These are phyloP conservation scores for Phodopus roborovskii DNA, from an alignment of 2,113 vertebrate species.

Conservation along the genomic window DNA sequence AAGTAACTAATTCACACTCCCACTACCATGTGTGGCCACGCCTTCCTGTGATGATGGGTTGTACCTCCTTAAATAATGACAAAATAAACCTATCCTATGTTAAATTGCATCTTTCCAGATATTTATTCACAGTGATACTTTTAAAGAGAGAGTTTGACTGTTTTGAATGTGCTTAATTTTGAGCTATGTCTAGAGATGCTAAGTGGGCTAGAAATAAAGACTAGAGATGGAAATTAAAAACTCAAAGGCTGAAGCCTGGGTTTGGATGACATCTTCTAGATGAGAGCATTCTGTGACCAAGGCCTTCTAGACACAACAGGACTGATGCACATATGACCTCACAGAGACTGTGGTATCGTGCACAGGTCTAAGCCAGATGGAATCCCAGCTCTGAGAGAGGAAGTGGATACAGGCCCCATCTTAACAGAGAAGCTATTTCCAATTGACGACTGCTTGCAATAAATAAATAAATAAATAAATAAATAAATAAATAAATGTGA, in stretches of 20 bases:
- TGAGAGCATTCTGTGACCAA: not conserved
- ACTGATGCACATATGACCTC: not conserved
- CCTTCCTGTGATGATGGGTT: not conserved
- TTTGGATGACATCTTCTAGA: not conserved
- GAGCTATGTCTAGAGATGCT: not conserved
- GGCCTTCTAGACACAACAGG: not conserved
- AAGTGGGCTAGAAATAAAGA: not conserved
- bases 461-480: too few relatives aligned
- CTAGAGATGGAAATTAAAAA: constrained; percentile 16
- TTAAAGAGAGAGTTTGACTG: not conserved
- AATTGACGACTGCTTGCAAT: not conserved
- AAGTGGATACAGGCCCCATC: not conserved
- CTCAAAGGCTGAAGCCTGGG: not conserved
- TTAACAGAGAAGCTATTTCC: not conserved
- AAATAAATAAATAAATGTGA: too few relatives aligned
- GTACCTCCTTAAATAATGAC: not conserved
- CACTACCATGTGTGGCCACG: not conserved
- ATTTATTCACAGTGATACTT: not conserved
- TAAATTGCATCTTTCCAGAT: not conserved
- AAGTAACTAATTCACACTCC: not conserved
- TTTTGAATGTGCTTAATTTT: not conserved
- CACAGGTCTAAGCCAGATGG: not conserved
- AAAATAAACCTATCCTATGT: not conserved
- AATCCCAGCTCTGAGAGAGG: not conserved
- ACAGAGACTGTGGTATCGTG: not conserved